Percentiles rank a stretch among this genome's conserved stretches.
Evolutionary conservation across 1,140 invertebrate genomes (phyloP).

Genomic region (Euschistus heros): DNA sequence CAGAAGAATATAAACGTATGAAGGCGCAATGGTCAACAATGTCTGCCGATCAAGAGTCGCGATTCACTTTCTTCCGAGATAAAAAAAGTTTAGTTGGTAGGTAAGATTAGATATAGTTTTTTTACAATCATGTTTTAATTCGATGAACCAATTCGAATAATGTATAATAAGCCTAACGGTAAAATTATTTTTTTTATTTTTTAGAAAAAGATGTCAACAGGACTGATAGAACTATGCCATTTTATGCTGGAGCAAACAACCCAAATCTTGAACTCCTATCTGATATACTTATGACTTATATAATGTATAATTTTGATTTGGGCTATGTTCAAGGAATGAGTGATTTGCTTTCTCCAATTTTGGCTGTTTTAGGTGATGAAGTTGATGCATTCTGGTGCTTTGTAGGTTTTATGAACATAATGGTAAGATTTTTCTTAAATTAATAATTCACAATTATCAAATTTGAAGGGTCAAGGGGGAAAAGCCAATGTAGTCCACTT

Average conservation of each 20-base stretch:
- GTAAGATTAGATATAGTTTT: constrained; percentile 17
- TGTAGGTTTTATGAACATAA: constrained; percentile 93
- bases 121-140: constrained; percentile 8
- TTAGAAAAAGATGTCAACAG: constrained; percentile 94
- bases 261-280: constrained; percentile 72
- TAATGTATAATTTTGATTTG: constrained; percentile 99
- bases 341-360: constrained; percentile 86
- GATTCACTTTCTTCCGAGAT: constrained; percentile 82
- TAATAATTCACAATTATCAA: constrained; percentile 11
- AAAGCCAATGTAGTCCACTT: no score
- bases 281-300: constrained; percentile 96
- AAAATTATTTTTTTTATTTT: constrained; percentile 24
- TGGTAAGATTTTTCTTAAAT: constrained; percentile 46
- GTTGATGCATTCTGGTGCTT: constrained; percentile 99
- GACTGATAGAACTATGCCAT: constrained; percentile 86
- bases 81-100: constrained; percentile 83
- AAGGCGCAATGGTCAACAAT: constrained; percentile 94
- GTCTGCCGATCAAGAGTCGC: constrained; percentile 69
- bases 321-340: constrained; percentile 97
- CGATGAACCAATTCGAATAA: background rate
- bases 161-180: background rate
- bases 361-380: constrained; percentile 84
- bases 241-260: constrained; percentile 85
- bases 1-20: constrained; percentile 87
- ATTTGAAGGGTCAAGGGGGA: no score